Evolutionary conservation across 2,797 vertebrate genomes (phyloP).

Genomic region (Etheostoma nigrum): DNA sequence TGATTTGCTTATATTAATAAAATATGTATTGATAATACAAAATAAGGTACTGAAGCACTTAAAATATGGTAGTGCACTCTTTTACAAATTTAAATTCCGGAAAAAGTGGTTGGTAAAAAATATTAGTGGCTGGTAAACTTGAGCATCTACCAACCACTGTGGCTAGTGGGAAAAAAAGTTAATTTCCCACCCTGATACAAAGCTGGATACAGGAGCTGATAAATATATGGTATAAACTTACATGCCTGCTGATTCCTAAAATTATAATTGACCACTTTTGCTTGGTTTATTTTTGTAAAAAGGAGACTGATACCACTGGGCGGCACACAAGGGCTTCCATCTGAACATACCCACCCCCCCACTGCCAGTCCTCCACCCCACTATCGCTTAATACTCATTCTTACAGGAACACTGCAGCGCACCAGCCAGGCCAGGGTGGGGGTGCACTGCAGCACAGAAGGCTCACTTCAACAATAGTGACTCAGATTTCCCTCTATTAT

Average conservation of each 20-base stretch:
- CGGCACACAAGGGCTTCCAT: conserved; percentile 72
- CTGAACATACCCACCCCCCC: conserved; percentile 29
- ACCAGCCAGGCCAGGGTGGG: conserved; percentile 67
- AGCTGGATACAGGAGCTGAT: neutral
- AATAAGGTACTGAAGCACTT: no score
- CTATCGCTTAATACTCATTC: conserved; percentile 80
- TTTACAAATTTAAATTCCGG: no score
- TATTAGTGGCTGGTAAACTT: no score
- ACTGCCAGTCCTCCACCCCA: conserved; percentile 41
- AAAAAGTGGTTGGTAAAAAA: no score
- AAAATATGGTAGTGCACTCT: no score
- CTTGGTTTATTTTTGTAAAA: conserved; percentile 69
- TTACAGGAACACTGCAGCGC: conserved; percentile 77
- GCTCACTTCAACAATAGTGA: conserved; percentile 66
- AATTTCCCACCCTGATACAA: neutral
- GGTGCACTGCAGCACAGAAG: conserved; percentile 77
- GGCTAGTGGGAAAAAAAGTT: no score
- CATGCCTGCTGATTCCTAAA: conserved; percentile 17
- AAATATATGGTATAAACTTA: neutral
- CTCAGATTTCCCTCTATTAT: conserved; percentile 65
- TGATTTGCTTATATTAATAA: no score
- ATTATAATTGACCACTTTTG: conserved; percentile 51
- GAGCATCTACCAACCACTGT: no score
- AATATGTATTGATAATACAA: no score
- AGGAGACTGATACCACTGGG: conserved; percentile 71